These are phyloP conservation scores for Amaurobius ferox DNA, from an alignment of 2,888 invertebrate species.

Conservation along the genomic window DNA sequence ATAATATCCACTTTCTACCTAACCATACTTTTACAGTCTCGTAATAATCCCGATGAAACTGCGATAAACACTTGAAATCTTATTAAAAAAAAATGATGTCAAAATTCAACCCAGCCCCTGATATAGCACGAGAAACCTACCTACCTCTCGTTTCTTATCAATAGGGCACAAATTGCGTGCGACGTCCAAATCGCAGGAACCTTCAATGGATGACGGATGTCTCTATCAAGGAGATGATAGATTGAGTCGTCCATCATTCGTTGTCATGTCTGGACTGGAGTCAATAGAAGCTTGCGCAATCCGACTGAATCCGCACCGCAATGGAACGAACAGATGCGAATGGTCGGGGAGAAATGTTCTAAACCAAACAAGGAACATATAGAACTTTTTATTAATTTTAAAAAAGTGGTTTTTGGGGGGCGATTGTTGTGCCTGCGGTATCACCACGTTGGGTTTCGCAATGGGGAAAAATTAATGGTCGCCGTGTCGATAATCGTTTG, in stretches of 20 bases:
- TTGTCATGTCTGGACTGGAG: neutral
- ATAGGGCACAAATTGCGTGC: conserved; percentile 36
- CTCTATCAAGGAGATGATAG: conserved; percentile 42
- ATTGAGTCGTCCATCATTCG: conserved; percentile 41
- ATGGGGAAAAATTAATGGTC: too few relatives aligned
- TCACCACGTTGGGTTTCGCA: neutral
- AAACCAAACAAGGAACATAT: neutral
- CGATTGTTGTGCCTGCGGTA: neutral
- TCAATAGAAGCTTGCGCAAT: conserved; percentile 5
- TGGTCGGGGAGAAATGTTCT: neutral
- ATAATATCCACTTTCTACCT: too few relatives aligned
- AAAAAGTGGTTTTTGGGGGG: too few relatives aligned
- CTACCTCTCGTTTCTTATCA: neutral
- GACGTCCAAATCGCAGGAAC: conserved; percentile 20
- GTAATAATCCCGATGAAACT: too few relatives aligned
- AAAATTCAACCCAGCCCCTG: neutral
- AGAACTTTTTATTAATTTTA: too few relatives aligned
- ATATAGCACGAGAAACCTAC: neutral
- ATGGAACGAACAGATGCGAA: conserved; percentile 45
- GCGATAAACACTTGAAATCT: too few relatives aligned
- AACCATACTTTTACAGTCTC: too few relatives aligned
- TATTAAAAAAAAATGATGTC: too few relatives aligned
- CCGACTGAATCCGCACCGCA: conserved; percentile 29
- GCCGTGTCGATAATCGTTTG: neutral
- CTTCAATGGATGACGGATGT: conserved; percentile 51